phyloP scores from a whole-genome alignment of 2,113 vertebrate species.

The Pseudonaja textilis region DNA sequence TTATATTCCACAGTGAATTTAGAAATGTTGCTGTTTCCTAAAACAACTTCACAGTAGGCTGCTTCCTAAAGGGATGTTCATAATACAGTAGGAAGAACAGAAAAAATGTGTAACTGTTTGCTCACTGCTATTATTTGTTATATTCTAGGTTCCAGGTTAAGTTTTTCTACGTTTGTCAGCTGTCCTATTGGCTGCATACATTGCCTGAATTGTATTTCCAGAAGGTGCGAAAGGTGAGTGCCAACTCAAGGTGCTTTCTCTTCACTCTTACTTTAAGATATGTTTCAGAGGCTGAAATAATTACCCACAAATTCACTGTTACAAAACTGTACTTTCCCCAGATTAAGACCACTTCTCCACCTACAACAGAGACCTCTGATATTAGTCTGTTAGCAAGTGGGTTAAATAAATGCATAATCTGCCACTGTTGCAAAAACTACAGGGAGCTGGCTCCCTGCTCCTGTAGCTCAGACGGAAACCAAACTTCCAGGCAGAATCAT shows the following conservation, averaged over 20 bases:
- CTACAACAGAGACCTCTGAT: background rate
- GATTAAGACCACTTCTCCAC: background rate
- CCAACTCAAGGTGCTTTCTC: background rate
- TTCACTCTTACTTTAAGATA: background rate
- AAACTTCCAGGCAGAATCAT: background rate
- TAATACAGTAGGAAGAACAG: background rate
- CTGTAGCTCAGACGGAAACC: background rate
- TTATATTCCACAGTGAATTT: background rate
- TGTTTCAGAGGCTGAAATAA: background rate
- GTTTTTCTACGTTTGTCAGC: conserved; percentile 96
- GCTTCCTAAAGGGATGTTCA: background rate
- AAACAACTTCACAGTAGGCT: background rate
- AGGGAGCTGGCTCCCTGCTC: background rate
- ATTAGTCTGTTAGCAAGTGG: background rate
- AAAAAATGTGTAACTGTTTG: background rate
- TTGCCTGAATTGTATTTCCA: conserved; percentile 97
- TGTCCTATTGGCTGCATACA: conserved; percentile 96
- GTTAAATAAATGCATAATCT: background rate
- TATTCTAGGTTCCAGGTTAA: conserved; percentile 93
- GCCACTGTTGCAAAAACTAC: background rate
- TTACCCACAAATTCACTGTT: background rate
- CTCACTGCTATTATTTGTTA: background rate
- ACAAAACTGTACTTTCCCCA: background rate
- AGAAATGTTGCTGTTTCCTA: background rate
- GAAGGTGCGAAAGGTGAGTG: conserved; percentile 95